Conservation (phyloP, 2,797 vertebrate species). For the Catostomus latipinnis region DNA sequence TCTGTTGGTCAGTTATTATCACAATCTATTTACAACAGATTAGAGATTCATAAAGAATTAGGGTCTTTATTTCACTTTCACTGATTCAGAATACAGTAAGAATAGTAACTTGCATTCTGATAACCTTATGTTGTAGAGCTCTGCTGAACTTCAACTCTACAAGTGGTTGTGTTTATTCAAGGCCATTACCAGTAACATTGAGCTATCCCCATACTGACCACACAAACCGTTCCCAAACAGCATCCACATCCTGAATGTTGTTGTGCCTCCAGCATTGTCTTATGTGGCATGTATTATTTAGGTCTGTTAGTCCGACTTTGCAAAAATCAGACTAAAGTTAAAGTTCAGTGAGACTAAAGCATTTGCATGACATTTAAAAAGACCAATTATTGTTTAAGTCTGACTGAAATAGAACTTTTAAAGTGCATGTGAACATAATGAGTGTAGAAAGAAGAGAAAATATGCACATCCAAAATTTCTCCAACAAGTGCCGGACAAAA, state of each 20-base stretch:
- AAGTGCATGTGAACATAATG: too few species aligned
- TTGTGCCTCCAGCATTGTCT: not conserved
- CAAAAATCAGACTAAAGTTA: too few species aligned
- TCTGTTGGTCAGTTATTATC: conserved; percentile 23
- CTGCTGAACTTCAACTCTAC: not conserved
- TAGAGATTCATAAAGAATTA: conserved; percentile 28
- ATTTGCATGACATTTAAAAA: too few species aligned
- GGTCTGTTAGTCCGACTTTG: too few species aligned
- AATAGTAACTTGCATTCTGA: not conserved
- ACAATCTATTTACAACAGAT: conserved; percentile 23
- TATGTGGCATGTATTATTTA: not conserved
- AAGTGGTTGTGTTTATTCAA: not conserved
- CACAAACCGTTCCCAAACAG: not conserved
- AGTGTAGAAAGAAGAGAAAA: too few species aligned
- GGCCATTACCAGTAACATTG: not conserved
- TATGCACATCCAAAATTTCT: too few species aligned
- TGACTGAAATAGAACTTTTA: too few species aligned
- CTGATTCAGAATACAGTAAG: not conserved
- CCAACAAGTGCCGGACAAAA: too few species aligned
- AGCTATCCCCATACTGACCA: not conserved
- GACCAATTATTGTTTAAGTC: too few species aligned
- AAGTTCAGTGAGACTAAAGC: too few species aligned
- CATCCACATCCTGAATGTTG: conserved; percentile 13
- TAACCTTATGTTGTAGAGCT: conserved; percentile 23
- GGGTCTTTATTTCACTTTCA: conserved; percentile 25